phyloP scores from a whole-genome alignment of 2,797 vertebrate genomes.

The Dicrostonyx torquatus region DNA sequence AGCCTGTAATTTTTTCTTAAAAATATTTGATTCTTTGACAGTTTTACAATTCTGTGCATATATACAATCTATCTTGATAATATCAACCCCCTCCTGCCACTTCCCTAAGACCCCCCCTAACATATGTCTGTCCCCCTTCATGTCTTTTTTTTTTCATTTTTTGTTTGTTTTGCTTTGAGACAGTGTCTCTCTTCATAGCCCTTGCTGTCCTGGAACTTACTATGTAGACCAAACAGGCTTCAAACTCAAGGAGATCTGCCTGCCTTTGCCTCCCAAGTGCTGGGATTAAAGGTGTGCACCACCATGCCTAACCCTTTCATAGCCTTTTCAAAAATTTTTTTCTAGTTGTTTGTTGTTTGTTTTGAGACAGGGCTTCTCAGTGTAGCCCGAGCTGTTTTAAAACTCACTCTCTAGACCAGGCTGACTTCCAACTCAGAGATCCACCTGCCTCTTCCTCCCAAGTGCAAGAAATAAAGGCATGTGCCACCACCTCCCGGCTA shows the following conservation, averaged over 20 bases:
- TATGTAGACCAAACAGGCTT: neutral
- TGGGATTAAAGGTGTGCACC: neutral
- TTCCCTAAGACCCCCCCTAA: rapidly evolving
- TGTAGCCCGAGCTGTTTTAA: neutral
- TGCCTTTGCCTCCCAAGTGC: neutral
- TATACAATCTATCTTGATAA: neutral
- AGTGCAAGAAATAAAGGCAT: neutral
- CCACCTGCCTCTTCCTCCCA: neutral
- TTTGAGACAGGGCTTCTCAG: neutral
- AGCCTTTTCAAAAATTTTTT: neutral
- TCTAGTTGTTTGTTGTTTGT: neutral
- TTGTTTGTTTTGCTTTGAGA: neutral
- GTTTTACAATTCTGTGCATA: neutral
- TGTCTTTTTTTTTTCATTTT: neutral
- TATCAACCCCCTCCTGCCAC: neutral
- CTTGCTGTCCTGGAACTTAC: neutral
- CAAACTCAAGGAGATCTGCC: neutral
- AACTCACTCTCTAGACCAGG: neutral
- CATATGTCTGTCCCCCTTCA: neutral
- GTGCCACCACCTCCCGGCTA: neutral
- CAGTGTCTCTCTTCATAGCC: neutral
- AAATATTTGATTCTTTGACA: neutral
- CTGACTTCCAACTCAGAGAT: neutral
- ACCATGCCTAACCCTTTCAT: neutral
- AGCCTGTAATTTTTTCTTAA: neutral